A percentile compares a stretch with the other conserved stretches of the same genome.
Evolutionary conservation across 1,140 invertebrate species (phyloP).

Genomic region (Meloidogyne hapla): DNA sequence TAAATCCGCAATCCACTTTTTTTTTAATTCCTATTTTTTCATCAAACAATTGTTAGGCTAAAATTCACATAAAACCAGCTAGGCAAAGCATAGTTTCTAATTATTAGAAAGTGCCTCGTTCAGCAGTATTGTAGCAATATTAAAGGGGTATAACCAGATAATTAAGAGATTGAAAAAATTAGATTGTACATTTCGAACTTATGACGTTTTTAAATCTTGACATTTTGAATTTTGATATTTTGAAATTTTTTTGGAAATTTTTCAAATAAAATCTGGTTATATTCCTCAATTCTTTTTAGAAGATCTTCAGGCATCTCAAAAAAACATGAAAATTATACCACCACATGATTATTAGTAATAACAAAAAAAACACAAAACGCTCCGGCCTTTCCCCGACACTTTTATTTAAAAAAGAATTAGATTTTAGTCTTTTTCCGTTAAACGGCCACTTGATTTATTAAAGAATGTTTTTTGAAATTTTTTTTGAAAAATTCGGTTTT

Average conservation of each 20-base stretch:
- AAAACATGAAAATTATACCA: not conserved
- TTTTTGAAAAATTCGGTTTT: not conserved
- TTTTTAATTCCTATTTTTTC: too few relatives aligned
- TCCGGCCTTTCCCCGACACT: not conserved
- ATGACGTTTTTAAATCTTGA: not conserved
- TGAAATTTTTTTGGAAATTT: not conserved
- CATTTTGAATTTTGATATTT: not conserved
- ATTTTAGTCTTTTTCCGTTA: not conserved
- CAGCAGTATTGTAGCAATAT: too few relatives aligned
- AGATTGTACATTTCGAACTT: not conserved
- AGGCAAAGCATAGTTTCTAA: too few relatives aligned
- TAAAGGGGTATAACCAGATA: too few relatives aligned
- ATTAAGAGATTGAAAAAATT: not conserved
- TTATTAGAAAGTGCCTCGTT: too few relatives aligned
- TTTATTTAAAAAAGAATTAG: not conserved
- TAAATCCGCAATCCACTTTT: too few relatives aligned
- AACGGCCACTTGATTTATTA: not conserved
- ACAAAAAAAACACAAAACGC: not conserved
- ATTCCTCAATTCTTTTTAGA: not conserved
- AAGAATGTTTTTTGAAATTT: not conserved
- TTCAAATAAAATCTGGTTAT: too few relatives aligned
- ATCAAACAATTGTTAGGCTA: too few relatives aligned
- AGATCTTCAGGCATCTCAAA: not conserved
- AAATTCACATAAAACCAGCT: too few relatives aligned
- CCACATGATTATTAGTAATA: not conserved